Evolutionary conservation across 2,113 vertebrate genomes (phyloP), one percentile per base, ranked within the genome.

Genomic region (Carollia perspicillata): DNA sequence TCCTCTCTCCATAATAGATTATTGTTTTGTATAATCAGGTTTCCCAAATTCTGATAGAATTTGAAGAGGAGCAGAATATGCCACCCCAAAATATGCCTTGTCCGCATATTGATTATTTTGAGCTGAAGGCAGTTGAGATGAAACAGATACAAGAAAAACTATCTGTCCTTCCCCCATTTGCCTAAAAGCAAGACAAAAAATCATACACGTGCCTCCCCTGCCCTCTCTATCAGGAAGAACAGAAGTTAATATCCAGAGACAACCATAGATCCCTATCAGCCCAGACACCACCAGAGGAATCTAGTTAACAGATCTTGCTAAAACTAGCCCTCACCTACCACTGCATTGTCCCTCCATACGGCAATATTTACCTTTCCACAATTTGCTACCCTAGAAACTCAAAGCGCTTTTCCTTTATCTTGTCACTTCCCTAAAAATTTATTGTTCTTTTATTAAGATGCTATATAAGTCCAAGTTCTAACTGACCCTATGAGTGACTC

Each of bases 41-140:
- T 71, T 88, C 74, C 78, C n/a, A 79, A 78, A 79, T 89, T 89
- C 40, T 51, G 69, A 85, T 88, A 88, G 60, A 93, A 68, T n/a
- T n/a, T 84, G n/a, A 94, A 94, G 69, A 40, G 60, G 58, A 58
- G 58, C 33, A 60, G 60, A 78, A 60, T 51, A 84, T 84, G 60
- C 79, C 47, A 77, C 14, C 37, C 28, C 16, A 66, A 89, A 75
- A 53, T 84, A 89, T 40, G 78, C 58, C 20, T 33, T 69, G 68
- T 89, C 3, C 49, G 40, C n/a, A 49, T 40, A 84, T 11, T 49
- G 51, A 84, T 69, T 49, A 68, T 77, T 72, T 84, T 90, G 71
- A 84, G 60, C n/a, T 90, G 60, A 68, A 60, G 30, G 40, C 49
- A 89, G 37, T 14, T 49, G 69, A 94, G 44, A 89, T 65, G 28